Conservation (phyloP, 1,140 invertebrate genomes). For the Nasonia vitripennis region DNA sequence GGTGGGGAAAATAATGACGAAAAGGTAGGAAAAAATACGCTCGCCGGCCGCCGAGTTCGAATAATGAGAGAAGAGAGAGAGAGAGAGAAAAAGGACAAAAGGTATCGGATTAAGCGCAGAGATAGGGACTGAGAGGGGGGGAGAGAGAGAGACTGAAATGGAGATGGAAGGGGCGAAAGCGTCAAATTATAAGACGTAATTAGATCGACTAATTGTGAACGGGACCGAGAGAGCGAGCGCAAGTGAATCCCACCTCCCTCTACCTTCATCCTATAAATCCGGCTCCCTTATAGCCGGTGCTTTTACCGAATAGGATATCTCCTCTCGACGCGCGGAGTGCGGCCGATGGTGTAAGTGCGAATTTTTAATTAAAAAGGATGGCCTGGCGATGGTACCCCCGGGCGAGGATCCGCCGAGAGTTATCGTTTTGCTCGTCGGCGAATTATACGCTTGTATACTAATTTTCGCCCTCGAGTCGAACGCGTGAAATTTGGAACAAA, state of each 20-base stretch:
- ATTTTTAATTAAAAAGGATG: neutral
- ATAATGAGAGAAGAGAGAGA: constrained; percentile 27
- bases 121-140: neutral
- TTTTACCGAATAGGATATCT: constrained; percentile 11
- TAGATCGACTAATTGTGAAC: constrained; percentile 48
- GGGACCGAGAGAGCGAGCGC: neutral
- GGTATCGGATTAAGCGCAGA: constrained; percentile 44
- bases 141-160: neutral
- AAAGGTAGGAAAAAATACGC: constrained; percentile 1
- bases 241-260: neutral
- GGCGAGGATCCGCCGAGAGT: too few relatives aligned
- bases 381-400: neutral
- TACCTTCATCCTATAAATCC: neutral
- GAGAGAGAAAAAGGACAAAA: neutral
- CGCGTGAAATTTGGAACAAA: too few relatives aligned
- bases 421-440: too few relatives aligned
- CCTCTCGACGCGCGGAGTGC: too few relatives aligned
- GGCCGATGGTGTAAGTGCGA: neutral
- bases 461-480: too few relatives aligned
- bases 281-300: neutral
- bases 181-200: constrained; percentile 44
- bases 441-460: too few relatives aligned
- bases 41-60: neutral
- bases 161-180: constrained; percentile 22
- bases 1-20: constrained; percentile 41